phyloP scores from a whole-genome alignment of 2,888 invertebrate genomes.

The Xestia xanthographa region DNA sequence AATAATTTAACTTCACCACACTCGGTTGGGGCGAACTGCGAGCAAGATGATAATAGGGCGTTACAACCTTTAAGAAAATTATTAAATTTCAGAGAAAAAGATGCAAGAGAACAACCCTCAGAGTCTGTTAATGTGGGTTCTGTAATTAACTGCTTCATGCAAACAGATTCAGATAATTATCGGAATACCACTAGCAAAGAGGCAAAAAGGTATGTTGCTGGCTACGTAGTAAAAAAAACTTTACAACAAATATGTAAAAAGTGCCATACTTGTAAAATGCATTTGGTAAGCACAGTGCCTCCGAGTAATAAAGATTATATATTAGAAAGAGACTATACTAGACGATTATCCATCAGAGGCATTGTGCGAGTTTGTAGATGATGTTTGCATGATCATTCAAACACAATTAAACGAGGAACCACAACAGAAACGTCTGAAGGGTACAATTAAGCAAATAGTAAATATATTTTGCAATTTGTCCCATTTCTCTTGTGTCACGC shows the following conservation, averaged over 20 bases:
- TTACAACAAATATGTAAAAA: neutral
- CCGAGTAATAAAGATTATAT: slow-evolving; percentile 5
- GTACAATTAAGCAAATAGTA: neutral
- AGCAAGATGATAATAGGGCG: neutral
- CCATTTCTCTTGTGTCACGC: too few species aligned
- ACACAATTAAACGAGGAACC: too few species aligned
- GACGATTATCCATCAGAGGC: neutral
- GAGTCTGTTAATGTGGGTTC: neutral
- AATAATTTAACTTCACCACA: neutral
- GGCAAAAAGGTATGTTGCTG: too few species aligned
- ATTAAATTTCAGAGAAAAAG: neutral
- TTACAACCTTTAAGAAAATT: neutral
- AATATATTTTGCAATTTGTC: slow-evolving; percentile 1
- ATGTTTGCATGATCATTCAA: too few species aligned
- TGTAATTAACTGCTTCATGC: slow-evolving; percentile 3
- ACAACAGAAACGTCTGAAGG: too few species aligned
- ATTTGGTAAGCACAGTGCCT: neutral
- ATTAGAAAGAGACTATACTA: slow-evolving; percentile 1
- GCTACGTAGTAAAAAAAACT: too few species aligned
- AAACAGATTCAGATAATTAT: neutral
- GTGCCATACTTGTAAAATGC: neutral
- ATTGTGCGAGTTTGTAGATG: neutral
- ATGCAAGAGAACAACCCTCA: neutral
- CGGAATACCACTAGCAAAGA: neutral
- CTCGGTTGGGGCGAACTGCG: slow-evolving; percentile 4